Evolutionary conservation across 2,888 invertebrate genomes (phyloP).

Genomic region (Agapetus fuscipes): DNA sequence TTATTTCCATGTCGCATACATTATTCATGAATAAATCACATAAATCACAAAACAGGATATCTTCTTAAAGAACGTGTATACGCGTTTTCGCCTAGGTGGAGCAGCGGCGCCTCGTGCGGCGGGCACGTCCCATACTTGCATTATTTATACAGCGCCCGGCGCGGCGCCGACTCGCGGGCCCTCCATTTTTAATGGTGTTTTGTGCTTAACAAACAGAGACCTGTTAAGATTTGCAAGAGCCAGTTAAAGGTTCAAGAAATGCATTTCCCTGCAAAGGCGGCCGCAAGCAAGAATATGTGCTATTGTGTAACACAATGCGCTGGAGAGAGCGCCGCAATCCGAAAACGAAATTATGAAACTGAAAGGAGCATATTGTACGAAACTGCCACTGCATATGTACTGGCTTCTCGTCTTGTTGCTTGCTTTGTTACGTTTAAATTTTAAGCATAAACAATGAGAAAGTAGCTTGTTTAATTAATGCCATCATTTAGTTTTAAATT

Average conservation of each 20-base stretch:
- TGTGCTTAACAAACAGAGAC: constrained; percentile 3
- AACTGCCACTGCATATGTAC: no score
- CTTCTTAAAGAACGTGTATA: constrained; percentile 16
- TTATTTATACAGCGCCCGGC: constrained; percentile 12
- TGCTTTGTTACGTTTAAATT: no score
- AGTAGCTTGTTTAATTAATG: no score
- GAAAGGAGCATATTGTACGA: no score
- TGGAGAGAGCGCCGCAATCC: no score
- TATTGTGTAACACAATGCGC: no score
- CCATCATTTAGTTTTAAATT: no score
- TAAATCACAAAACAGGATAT: constrained; percentile 20
- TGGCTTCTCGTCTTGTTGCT: no score
- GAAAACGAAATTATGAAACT: no score
- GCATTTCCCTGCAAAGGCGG: constrained; percentile 1
- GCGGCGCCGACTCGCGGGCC: background rate
- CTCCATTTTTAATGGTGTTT: constrained; percentile 6
- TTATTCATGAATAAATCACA: constrained; percentile 21
- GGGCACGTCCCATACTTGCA: constrained; percentile 10
- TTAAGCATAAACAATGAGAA: no score
- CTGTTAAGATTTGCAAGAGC: background rate
- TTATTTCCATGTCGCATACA: constrained; percentile 21
- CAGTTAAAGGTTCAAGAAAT: background rate
- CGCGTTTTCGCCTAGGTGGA: constrained; percentile 4
- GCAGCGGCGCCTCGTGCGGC: constrained; percentile 4
- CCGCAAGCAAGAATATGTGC: no score